phyloP scores from a whole-genome alignment of 2,113 vertebrate genomes.

The Tachuris rubrigastra region DNA sequence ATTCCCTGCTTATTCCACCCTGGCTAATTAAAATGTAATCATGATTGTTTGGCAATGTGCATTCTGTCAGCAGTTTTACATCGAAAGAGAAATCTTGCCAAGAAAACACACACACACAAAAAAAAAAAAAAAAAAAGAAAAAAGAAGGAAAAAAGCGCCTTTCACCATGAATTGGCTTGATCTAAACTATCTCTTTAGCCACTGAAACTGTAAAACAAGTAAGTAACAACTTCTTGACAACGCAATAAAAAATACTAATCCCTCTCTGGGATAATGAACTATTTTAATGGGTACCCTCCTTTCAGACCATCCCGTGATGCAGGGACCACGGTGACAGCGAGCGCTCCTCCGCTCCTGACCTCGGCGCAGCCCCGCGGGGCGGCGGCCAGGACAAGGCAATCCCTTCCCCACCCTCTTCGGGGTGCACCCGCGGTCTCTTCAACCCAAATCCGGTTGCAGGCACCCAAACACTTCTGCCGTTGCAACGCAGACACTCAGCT shows the following conservation, averaged over 20 bases:
- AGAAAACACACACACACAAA: not conserved
- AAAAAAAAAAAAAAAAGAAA: too few species aligned
- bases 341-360: not conserved
- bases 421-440: not conserved
- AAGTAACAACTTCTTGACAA: conserved; percentile 52
- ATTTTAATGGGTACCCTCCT: not conserved
- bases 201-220: conserved; percentile 65
- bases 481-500: too few species aligned
- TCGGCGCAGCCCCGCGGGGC: not conserved
- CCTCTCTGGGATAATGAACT: not conserved
- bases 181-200: conserved; percentile 37
- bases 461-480: not conserved
- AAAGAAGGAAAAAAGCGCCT: not conserved
- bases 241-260: not conserved
- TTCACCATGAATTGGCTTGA: conserved; percentile 37
- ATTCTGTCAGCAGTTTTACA: conserved; percentile 70
- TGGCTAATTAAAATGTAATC: conserved; percentile 77
- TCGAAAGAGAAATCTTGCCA: conserved; percentile 57
- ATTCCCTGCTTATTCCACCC: conserved; percentile 61
- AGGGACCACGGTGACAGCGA: not conserved
- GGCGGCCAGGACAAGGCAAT: not conserved
- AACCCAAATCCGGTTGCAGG: too few species aligned
- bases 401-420: not conserved
- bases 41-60: conserved; percentile 52
- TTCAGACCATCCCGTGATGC: not conserved